phyloP scores from a whole-genome alignment of 2,888 invertebrate genomes.

The Drosophila percnosoma region DNA sequence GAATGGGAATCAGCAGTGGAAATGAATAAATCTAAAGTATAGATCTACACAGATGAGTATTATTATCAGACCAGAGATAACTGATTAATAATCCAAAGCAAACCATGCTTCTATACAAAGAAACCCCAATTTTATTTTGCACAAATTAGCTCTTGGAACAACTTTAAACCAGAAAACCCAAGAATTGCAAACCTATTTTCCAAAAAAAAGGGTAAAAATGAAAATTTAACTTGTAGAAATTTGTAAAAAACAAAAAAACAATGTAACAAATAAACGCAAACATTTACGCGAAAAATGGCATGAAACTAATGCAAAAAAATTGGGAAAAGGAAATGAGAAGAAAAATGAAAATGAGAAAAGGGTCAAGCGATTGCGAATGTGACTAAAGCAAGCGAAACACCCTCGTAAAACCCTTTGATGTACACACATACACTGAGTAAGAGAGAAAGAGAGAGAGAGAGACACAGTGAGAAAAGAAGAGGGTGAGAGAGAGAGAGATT shows the following conservation, averaged over 20 bases:
- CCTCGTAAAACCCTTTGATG: conserved; percentile 76
- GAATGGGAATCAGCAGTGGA: background rate
- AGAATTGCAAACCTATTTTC: background rate
- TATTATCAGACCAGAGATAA: background rate
- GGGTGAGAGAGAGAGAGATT: background rate
- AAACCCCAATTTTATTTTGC: background rate
- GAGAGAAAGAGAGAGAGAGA: conserved; percentile 4
- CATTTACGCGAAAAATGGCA: conserved; percentile 67
- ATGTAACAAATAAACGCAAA: conserved; percentile 30
- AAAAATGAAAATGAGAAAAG: conserved; percentile 15
- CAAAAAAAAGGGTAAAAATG: background rate
- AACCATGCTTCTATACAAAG: background rate
- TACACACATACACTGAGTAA: background rate
- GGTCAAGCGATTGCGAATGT: conserved; percentile 26
- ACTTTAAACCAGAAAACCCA: background rate
- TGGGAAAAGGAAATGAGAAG: background rate
- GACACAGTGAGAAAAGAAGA: background rate
- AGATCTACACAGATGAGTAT: background rate
- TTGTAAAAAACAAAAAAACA: conserved; percentile 36
- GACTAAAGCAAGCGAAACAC: conserved; percentile 40
- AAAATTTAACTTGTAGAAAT: conserved; percentile 9
- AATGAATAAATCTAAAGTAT: background rate
- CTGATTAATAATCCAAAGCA: background rate
- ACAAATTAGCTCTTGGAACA: background rate
- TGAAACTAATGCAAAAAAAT: conserved; percentile 52